These are phyloP conservation scores for Myxocyprinus asiaticus DNA, from an alignment of 2,113 vertebrate species.

Conservation along the genomic window DNA sequence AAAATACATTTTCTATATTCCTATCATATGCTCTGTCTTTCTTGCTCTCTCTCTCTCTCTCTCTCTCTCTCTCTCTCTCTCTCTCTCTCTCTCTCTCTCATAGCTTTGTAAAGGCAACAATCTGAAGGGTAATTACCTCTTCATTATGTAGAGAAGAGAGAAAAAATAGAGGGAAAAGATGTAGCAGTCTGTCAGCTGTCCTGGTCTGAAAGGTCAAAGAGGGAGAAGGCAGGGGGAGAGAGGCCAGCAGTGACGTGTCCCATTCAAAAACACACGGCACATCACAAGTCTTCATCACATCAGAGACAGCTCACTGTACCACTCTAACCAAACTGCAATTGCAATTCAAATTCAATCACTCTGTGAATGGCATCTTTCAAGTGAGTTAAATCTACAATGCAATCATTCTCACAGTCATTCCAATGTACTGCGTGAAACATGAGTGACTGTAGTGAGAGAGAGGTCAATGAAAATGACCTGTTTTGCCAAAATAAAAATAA, in stretches of 20 bases:
- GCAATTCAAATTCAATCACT: slow-evolving; percentile 30
- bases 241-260: slow-evolving; percentile 38
- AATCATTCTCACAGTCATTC: neutral
- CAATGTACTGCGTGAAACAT: slow-evolving; percentile 1
- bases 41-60: no score
- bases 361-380: slow-evolving; percentile 16
- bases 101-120: slow-evolving; percentile 13
- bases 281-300: slow-evolving; percentile 34
- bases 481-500: neutral
- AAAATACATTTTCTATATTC: slow-evolving; percentile 23
- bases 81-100: neutral
- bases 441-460: neutral
- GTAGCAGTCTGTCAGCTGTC: slow-evolving; percentile 37
- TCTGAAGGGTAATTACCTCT: slow-evolving; percentile 35
- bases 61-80: no score
- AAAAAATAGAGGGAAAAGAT: slow-evolving; percentile 25
- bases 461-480: neutral
- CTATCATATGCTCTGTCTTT: neutral
- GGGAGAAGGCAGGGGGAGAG: slow-evolving; percentile 23
- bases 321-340: slow-evolving; percentile 25
- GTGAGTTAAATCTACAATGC: neutral
- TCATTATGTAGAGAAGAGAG: slow-evolving; percentile 23
- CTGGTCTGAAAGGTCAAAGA: slow-evolving; percentile 41
- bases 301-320: slow-evolving; percentile 21
- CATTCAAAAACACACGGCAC: slow-evolving; percentile 23